Conservation (phyloP, 2,797 vertebrate genomes). For the Picus viridis region DNA sequence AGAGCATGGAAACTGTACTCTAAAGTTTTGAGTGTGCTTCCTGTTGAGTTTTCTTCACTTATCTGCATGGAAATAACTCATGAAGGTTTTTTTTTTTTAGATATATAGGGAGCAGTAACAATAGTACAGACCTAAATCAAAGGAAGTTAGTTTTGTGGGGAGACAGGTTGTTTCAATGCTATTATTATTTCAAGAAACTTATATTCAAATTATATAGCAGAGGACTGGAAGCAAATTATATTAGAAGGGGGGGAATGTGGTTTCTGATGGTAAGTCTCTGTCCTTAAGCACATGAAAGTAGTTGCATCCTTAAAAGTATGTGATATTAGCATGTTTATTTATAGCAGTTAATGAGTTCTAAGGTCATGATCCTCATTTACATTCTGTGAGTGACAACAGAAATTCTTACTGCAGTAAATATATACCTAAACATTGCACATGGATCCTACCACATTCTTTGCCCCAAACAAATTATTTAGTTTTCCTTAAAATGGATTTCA, state of each 20-base stretch:
- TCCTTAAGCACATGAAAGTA: background rate
- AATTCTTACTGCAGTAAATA: background rate
- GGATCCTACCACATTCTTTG: background rate
- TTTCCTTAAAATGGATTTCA: background rate
- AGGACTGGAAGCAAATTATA: background rate
- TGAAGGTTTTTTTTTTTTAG: background rate
- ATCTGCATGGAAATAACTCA: background rate
- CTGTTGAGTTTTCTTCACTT: background rate
- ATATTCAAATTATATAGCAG: background rate
- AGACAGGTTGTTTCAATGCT: background rate
- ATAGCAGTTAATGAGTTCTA: background rate
- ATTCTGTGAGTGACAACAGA: background rate
- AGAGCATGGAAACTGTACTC: background rate
- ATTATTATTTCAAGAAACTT: background rate
- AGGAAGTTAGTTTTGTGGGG: fast-evolving
- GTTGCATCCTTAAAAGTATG: background rate
- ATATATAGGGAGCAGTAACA: background rate
- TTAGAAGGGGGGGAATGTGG: background rate
- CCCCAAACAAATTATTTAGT: background rate
- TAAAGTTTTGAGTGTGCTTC: background rate
- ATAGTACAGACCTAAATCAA: background rate
- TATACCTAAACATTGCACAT: background rate
- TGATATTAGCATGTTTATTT: background rate
- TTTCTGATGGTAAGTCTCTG: background rate
- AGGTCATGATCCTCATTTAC: background rate